Conservation (phyloP, 2,113 vertebrate genomes). For the Progne subis region DNA sequence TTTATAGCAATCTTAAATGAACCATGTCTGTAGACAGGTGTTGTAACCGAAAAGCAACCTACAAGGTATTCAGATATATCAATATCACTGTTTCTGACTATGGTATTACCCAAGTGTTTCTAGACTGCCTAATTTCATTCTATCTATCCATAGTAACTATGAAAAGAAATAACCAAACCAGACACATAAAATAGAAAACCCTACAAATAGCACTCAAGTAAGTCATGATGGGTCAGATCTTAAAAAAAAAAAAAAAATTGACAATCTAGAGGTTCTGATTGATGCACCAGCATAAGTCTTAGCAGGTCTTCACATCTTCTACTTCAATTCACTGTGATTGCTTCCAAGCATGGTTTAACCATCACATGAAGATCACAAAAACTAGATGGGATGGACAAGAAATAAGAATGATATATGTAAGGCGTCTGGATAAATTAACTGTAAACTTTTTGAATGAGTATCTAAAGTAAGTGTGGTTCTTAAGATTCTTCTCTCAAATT, state of each 20-base stretch:
- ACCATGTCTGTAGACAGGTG: not conserved
- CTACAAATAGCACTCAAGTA: not conserved
- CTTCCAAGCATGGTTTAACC: not conserved
- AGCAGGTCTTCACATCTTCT: not conserved
- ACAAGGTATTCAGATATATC: not conserved
- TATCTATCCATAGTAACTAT: not conserved
- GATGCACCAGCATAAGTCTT: not conserved
- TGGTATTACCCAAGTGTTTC: not conserved
- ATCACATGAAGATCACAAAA: not conserved
- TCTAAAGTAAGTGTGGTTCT: not conserved
- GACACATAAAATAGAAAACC: not conserved
- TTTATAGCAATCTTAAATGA: not conserved
- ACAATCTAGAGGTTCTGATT: not conserved
- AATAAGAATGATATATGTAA: not conserved
- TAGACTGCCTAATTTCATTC: not conserved
- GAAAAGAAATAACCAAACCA: not conserved
- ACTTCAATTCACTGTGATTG: not conserved
- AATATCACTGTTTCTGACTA: not conserved
- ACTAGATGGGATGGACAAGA: not conserved
- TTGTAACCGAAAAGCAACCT: not conserved
- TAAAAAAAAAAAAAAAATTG: not conserved
- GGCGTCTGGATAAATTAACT: not conserved
- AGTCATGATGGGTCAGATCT: not conserved
- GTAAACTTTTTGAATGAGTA: not conserved
- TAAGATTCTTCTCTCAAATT: not conserved